These are phyloP conservation scores for Heteractis magnifica DNA, from an alignment of 92 coral and sea anemone genomes.

Conservation along the genomic window DNA sequence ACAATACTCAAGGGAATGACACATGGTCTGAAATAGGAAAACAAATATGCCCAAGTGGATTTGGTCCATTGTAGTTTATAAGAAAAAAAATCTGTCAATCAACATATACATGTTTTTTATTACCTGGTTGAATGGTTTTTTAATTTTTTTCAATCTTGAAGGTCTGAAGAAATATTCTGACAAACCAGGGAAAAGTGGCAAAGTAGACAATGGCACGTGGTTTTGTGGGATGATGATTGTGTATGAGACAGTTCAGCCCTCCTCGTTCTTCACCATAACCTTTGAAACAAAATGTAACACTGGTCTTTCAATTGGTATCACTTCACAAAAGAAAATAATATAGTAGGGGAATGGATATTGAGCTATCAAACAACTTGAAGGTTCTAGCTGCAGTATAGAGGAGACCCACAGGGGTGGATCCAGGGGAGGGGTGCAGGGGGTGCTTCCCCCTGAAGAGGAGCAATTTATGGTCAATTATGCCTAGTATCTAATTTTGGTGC, in stretches of 20 bases:
- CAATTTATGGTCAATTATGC: too few species aligned
- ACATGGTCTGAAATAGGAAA: too few species aligned
- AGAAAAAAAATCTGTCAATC: neutral
- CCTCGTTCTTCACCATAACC: constrained; percentile 94
- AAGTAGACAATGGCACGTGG: constrained; percentile 86
- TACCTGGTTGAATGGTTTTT: constrained; percentile 77
- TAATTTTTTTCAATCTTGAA: constrained; percentile 72
- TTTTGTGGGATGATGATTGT: constrained; percentile 76
- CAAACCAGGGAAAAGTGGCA: constrained; percentile 91
- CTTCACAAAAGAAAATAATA: too few species aligned
- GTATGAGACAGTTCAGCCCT: constrained; percentile 71
- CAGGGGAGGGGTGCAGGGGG: too few species aligned
- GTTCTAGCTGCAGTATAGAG: too few species aligned
- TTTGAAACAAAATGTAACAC: neutral
- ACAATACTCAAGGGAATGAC: too few species aligned
- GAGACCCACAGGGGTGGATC: too few species aligned
- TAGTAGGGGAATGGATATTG: too few species aligned
- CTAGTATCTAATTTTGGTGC: too few species aligned
- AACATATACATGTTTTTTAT: neutral
- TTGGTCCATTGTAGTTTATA: too few species aligned
- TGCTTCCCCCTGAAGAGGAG: too few species aligned
- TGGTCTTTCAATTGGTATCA: neutral
- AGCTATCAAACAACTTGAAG: too few species aligned
- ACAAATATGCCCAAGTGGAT: neutral
- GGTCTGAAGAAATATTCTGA: constrained; percentile 86